Base-by-base conservation (phyloP, 2,888 invertebrate genomes). In the Drosophila colorata region DNA sequence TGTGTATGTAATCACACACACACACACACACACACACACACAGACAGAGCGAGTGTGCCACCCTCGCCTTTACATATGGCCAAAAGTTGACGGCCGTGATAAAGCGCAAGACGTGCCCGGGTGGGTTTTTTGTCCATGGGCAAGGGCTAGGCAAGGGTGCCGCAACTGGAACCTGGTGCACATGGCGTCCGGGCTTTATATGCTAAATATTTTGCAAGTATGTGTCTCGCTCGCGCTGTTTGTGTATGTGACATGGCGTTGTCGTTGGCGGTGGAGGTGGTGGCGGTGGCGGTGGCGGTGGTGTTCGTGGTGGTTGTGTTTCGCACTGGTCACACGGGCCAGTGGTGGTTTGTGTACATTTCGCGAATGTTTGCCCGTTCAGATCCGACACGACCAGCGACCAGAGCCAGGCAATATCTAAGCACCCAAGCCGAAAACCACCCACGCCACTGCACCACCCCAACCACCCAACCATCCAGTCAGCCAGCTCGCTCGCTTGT, bases 61-160 rank as follows among this genome's bases (percentile, higher is more conserved):
- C 84, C 89, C 84, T 87, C 81, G 75, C 79, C 63, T 69, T 77
- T 86, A 86, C 83, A 88, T 87, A 85, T 88, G 89, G 70, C 82
- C 87, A 79, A 85, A 83, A 79, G 83, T 74, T 84, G 78, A 78
- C 68, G 82, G 61, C 79, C 75, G 67, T 60, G 59, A 75, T 75
- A 66, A 76, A 66, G 72, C 69, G 67, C 66, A 61, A 58, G 73
- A 80, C 79, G 72, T 78, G 76, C 66, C 73, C 78, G 83, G 87
- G 83, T 79, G 69, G 76, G 63, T 66, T 77, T 80, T 80, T 81
- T 44, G 83, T 76, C 68, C 68, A 76, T 47, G 28, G 28, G 9
- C 28, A 28, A 28, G 28, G 11, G 33, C 28, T n/a, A 33, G 48
- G 28, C 33, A 41, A 33, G 43, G 14, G 31, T 41, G 51, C 11